phyloP scores from a whole-genome alignment of 1,140 invertebrate species.

The Phortica variegata region DNA sequence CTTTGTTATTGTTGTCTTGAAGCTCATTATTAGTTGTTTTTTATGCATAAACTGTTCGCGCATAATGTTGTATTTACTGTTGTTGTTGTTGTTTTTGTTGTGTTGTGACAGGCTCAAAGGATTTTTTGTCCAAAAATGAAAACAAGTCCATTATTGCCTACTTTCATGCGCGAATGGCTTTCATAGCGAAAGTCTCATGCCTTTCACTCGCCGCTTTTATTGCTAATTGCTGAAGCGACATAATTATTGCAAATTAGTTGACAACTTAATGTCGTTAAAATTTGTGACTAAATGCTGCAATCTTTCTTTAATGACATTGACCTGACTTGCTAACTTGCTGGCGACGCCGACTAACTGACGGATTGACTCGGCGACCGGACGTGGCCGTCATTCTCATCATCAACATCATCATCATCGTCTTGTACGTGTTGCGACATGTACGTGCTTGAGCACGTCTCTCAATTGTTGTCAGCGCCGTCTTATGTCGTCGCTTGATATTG shows the following conservation, averaged over 20 bases:
- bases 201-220: no score
- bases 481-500: no score
- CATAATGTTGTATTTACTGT: no score
- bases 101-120: constrained; percentile 45
- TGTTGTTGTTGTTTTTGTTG: constrained; percentile 18
- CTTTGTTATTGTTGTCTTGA: no score
- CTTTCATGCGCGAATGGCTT: constrained; percentile 7
- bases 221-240: no score
- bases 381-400: no score
- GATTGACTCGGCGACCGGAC: no score
- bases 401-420: background rate
- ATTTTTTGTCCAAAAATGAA: constrained; percentile 35
- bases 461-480: background rate
- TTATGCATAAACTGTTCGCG: background rate
- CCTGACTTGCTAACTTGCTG: constrained; percentile 22
- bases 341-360: no score
- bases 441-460: no score
- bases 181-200: no score
- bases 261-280: constrained; percentile 53
- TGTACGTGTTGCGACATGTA: constrained; percentile 14
- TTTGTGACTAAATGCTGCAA: constrained; percentile 50
- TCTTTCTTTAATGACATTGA: constrained; percentile 51
- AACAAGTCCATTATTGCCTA: constrained; percentile 20
- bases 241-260: constrained; percentile 50
- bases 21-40: constrained; percentile 17